Evolutionary conservation across 37 sponge, comb jelly and placozoan genomes (phyloP).

Genomic region (Eunapius fragilis): DNA sequence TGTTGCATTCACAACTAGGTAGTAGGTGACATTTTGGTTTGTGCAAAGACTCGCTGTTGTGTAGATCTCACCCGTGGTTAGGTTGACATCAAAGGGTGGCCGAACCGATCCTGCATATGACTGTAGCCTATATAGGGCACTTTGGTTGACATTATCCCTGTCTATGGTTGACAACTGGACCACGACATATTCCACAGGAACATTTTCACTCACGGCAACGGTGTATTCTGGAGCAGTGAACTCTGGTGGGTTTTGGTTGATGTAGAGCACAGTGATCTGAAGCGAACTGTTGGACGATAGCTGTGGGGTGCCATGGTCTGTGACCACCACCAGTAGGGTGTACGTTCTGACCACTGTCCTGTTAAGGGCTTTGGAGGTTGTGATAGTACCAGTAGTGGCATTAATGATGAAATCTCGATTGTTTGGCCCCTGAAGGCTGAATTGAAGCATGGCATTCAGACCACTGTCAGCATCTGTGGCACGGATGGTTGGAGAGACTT

Average conservation of each 20-base stretch:
- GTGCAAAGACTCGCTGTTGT: slow-evolving; percentile 16
- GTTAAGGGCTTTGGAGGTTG: slow-evolving; percentile 30
- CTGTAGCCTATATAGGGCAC: background rate
- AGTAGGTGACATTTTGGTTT: background rate
- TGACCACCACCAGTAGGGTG: slow-evolving; percentile 57
- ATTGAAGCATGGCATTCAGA: slow-evolving; percentile 20
- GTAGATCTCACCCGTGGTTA: slow-evolving; percentile 40
- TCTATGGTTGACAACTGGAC: slow-evolving; percentile 45
- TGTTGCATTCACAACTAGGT: slow-evolving; percentile 17
- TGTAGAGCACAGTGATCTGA: slow-evolving; percentile 51
- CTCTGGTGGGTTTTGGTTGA: slow-evolving; percentile 72
- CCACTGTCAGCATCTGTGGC: slow-evolving; percentile 66
- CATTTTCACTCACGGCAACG: slow-evolving; percentile 37
- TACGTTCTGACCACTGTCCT: slow-evolving; percentile 40
- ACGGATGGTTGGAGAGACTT: slow-evolving; percentile 5
- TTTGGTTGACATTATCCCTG: slow-evolving; percentile 23
- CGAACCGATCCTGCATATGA: background rate
- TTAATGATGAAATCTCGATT: slow-evolving; percentile 39
- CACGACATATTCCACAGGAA: slow-evolving; percentile 1
- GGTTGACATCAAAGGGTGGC: slow-evolving; percentile 30
- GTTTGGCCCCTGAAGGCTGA: slow-evolving; percentile 17
- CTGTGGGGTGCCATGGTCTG: slow-evolving; percentile 57
- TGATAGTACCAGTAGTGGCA: slow-evolving; percentile 26
- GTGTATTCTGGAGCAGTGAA: slow-evolving; percentile 29
- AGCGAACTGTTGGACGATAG: slow-evolving; percentile 31